Base-by-base conservation (phyloP, 2,797 vertebrate genomes). In the Sebastes cheni region DNA sequence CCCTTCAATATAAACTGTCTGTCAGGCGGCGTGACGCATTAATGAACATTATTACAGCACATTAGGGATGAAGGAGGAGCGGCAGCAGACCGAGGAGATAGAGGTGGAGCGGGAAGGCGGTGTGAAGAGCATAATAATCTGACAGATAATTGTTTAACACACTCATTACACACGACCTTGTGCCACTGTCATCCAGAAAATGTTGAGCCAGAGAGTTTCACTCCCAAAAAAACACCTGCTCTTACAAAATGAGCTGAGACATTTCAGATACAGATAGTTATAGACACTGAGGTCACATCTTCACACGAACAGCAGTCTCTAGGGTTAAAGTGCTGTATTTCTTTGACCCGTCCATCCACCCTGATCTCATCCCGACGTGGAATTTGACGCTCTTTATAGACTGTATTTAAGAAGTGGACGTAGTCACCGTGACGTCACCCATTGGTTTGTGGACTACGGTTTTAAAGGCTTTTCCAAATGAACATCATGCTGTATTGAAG, bases 121-220 rank as follows among this genome's bases (percentile, higher is more conserved):
- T 83, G 91, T 92, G 93, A 91, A 89, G 91, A 91, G 89, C 86
- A 88, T 81, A 79, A 88, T 88, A 85, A 90, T 89, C 75, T 22
- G 46, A 61, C 79, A 36, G 81, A 88, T 93, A 91, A 93, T 91
- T 86, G 88, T 90, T 91, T 87, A 91, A 92, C 89, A 88, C 88
- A 77, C 81, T 88, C 83, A 89, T 90, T 91, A 89, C 80, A 84
- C 87, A 75, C 75, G 81, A 93, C 90, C 93, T 93, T 93, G 89
- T 88, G 89, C 83, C 79, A 56, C 87, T 6, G 75, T 72, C 81
- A 71, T 60, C 69, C 82, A 55, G 79, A 79, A 72, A 78, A 72
- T 42, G 29, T 11, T 3, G 32, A 77, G 69, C 70, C 2, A n/a
- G 16, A 64, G 64, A 72, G 36, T 72, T 55, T 78, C 3, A 1